Evolutionary conservation across 1,140 invertebrate species (phyloP).

Genomic region (Philotrypesis tridentata): DNA sequence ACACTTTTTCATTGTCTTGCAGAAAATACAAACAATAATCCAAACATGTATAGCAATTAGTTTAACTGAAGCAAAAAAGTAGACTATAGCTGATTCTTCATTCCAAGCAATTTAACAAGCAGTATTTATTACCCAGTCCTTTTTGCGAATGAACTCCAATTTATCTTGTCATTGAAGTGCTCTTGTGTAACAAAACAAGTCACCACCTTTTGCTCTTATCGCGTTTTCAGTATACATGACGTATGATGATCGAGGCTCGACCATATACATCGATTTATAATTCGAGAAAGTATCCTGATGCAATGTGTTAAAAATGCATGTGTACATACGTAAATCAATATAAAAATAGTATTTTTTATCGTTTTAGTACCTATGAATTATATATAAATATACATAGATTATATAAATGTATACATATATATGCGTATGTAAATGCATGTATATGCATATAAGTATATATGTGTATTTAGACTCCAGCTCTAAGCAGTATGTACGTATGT

Average conservation of each 20-base stretch:
- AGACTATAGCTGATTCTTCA: slow-evolving; percentile 13
- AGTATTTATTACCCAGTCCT: not conserved
- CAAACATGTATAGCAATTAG: not conserved
- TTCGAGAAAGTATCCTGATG: slow-evolving; percentile 23
- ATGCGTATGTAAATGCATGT: not conserved
- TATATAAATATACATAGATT: slow-evolving; percentile 3
- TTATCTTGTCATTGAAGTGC: slow-evolving; percentile 6
- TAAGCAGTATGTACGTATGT: not conserved
- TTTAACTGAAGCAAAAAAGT: slow-evolving; percentile 1
- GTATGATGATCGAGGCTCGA: not conserved
- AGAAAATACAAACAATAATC: not conserved
- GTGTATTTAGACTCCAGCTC: not conserved
- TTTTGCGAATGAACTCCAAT: not conserved
- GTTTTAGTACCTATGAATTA: slow-evolving; percentile 27
- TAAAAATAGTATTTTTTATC: slow-evolving; percentile 30
- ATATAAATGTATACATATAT: not conserved
- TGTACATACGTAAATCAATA: slow-evolving; percentile 38
- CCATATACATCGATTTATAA: slow-evolving; percentile 15
- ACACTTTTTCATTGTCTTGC: not conserved
- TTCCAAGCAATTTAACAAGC: slow-evolving; percentile 3
- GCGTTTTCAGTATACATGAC: not conserved
- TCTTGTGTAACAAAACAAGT: not conserved
- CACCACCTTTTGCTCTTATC: not conserved
- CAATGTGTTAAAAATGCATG: slow-evolving; percentile 22
- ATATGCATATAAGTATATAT: not conserved